Base-by-base conservation (phyloP, 2,888 invertebrate species). In the Aporophyla lueneburgensis region DNA sequence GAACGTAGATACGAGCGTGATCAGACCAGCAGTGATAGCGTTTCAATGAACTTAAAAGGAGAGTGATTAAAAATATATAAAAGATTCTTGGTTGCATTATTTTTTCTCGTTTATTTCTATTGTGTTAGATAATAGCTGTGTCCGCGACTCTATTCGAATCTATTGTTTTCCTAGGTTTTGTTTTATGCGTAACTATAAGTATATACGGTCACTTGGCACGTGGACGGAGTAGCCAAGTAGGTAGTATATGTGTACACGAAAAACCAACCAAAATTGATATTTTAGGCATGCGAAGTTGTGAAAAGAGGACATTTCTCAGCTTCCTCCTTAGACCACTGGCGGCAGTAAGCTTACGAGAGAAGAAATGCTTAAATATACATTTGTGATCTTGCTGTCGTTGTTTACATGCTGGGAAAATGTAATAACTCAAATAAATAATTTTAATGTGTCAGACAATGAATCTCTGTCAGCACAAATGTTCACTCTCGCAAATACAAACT, bases 1-100 rank as follows among this genome's bases (percentile, higher is more conserved):
- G 74, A 72, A 77, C 71, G 78, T 81, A 72, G 67, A 79, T 71
- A 78, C 74, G 40, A 76, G 65, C 79, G 75, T 72, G 80, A 82
- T 82, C 78, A 76, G 76, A 61, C 40, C 56, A 46, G 59, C 63
- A 62, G 65, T 67, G 80, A 80, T 79, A 74, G 62, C 67, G 62
- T 77, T 78, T 76, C 69, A 81, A 83, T 74, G 40, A 76, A 76
- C 51, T 81, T 83, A 69, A 82, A 53, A 62, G 70, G 27, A 74
- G 63, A 27, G 49, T 61, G 33, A 82, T 81, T 82, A 72, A 82
- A 78, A 80, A 62, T 79, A 53, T 67, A 66, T 40, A 69, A 61
- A 51, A 63, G 43, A 74, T 79, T 63, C 19, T 63, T 65, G 21
- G n/a, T 67, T 19, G 40, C 67, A 19, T 56, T 40, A 56, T 56